A percentile compares a stretch with the other conserved stretches of the same genome.
Conservation (phyloP, 2,113 vertebrate genomes). For the Alligator sinensis region DNA sequence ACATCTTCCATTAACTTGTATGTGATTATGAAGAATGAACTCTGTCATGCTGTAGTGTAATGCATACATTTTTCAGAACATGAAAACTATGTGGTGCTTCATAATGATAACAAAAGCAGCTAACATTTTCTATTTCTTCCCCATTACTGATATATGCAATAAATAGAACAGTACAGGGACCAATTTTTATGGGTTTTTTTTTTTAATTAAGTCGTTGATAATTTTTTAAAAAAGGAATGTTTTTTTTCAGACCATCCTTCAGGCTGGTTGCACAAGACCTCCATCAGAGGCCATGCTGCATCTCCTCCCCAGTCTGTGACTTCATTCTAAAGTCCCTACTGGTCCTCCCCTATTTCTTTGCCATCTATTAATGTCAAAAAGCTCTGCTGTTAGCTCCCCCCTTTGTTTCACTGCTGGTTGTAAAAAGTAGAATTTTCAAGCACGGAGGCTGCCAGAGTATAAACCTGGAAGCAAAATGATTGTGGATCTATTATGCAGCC, state of each 20-base stretch:
- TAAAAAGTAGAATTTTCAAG: neutral
- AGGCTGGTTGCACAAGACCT: neutral
- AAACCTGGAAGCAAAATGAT: neutral
- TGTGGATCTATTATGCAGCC: neutral
- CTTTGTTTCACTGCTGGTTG: neutral
- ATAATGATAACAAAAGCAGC: neutral
- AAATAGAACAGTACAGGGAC: no score
- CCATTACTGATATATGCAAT: no score
- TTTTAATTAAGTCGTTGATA: neutral
- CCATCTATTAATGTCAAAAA: neutral
- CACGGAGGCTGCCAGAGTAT: fast-evolving
- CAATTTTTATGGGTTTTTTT: neutral
- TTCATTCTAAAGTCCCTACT: neutral
- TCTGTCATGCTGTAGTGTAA: neutral
- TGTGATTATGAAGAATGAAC: neutral
- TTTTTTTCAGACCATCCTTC: neutral
- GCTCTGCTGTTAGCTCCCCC: neutral
- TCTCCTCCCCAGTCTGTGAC: neutral
- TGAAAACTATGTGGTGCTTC: neutral
- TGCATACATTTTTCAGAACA: neutral
- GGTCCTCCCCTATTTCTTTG: neutral
- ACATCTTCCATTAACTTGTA: neutral
- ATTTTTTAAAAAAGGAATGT: neutral
- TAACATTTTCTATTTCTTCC: no score
- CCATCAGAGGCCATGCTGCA: neutral